phyloP scores from a whole-genome alignment of 2,113 vertebrate genomes.

The Lipotes vexillifer region DNA sequence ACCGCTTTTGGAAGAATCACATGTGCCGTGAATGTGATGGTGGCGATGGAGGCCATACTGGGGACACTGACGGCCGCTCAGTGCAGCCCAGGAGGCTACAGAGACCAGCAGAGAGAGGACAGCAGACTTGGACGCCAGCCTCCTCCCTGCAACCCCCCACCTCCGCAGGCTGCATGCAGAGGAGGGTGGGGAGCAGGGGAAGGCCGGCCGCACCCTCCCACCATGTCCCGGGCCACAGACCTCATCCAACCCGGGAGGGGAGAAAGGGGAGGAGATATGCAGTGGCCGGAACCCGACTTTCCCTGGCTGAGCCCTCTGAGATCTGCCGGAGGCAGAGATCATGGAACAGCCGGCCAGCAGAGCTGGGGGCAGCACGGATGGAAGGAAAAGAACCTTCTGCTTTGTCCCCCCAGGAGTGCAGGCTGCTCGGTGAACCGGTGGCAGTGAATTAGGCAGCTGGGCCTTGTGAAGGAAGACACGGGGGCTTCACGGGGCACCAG shows the following conservation, averaged over 20 bases:
- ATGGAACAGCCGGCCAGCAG: not conserved
- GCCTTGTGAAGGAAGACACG: not conserved
- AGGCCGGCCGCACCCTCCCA: not conserved
- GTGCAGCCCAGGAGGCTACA: not conserved
- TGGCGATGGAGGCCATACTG: not conserved
- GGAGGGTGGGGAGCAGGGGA: not conserved
- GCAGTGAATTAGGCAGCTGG: not conserved
- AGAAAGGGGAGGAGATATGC: rapidly evolving
- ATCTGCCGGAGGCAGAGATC: not conserved
- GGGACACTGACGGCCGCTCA: not conserved
- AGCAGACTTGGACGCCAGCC: not conserved
- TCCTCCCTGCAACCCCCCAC: not conserved
- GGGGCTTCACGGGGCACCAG: not conserved
- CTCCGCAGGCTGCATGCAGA: not conserved
- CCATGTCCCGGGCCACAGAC: not conserved
- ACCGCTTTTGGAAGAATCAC: not conserved
- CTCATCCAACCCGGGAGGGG: not conserved
- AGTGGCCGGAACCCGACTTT: not conserved
- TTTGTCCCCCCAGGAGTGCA: not conserved
- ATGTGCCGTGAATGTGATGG: rapidly evolving
- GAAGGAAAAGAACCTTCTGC: not conserved
- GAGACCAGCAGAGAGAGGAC: not conserved
- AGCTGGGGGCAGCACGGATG: not conserved
- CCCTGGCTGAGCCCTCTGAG: not conserved
- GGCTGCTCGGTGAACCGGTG: not conserved